A percentile compares a stretch with the other conserved stretches of the same genome.
phyloP scores from a whole-genome alignment of 2,888 invertebrate species.

The Sthenelais limicola region DNA sequence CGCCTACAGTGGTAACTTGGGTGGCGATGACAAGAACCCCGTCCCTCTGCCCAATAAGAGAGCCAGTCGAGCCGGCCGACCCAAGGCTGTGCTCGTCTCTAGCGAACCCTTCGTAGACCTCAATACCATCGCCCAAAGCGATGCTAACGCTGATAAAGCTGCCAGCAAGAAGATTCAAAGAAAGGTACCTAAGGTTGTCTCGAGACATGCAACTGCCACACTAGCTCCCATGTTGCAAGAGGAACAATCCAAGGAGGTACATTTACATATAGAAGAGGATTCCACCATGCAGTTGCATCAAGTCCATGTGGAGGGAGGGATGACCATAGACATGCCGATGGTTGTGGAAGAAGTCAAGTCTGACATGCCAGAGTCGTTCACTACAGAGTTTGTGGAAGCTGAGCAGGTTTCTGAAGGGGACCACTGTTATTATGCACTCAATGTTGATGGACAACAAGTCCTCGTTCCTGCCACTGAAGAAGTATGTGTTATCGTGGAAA shows the following conservation, averaged over 20 bases:
- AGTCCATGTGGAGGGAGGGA: neutral
- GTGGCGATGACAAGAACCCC: neutral
- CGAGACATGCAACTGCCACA: too few species aligned
- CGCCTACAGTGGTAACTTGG: slow-evolving; percentile 74
- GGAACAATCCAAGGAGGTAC: slow-evolving; percentile 7
- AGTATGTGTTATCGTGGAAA: slow-evolving; percentile 23
- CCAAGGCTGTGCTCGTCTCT: too few species aligned
- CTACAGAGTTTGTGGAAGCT: slow-evolving; percentile 9
- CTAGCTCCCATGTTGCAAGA: too few species aligned
- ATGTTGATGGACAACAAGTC: slow-evolving; percentile 26
- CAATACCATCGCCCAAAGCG: too few species aligned
- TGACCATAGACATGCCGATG: slow-evolving; percentile 3
- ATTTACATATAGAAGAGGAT: slow-evolving; percentile 5
- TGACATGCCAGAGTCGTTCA: too few species aligned
- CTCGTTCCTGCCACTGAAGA: slow-evolving; percentile 29
- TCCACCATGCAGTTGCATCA: neutral
- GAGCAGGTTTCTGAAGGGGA: slow-evolving; percentile 28
- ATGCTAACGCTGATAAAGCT: too few species aligned
- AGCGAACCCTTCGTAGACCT: too few species aligned
- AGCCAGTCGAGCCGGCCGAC: too few species aligned
- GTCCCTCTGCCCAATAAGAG: too few species aligned
- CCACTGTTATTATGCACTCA: slow-evolving; percentile 34
- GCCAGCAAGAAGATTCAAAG: too few species aligned
- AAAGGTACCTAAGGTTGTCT: too few species aligned
- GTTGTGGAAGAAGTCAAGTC: slow-evolving; percentile 19